Evolutionary conservation across 1,140 invertebrate genomes (phyloP), one percentile per base, ranked within the genome.

Genomic region (Acromyrmex charruanus): DNA sequence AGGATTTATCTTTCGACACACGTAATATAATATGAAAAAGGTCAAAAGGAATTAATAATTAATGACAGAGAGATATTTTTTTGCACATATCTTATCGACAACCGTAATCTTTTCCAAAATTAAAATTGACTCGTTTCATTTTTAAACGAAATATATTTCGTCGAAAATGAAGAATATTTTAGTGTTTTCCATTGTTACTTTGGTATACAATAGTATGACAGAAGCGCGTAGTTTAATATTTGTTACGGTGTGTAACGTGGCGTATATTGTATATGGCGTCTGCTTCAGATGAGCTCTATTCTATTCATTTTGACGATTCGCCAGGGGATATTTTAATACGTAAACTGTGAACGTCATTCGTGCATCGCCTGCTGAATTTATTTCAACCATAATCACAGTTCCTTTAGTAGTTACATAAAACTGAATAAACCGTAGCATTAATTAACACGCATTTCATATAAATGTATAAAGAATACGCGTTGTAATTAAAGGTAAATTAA

Each of bases 261-360:
- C 39, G 39, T 84, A 44, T 39, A 51, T 74, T 61, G 49, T 74
- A 63, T 59, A n/a, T n/a, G n/a, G n/a, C n/a, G 55, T 84, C 71
- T 84, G 55, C 39, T n/a, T 49, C 80, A 44, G 72, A 84, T 74
- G 68, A 82, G 68, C 39, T 61, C 68, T 21, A 71, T 82, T 74
- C 58, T 84, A 75, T 75, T 84, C 80, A 51, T 84, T 84, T 75
- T 74, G 80, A 84, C 31, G 44, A 84, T 75, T 49, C 80, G 71
- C 66, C 80, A 84, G 69, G 35, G 69, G 39, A 84, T 84, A 75
- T 84, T 84, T 84, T 51, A 84, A 61, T 31, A 71, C 25, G 39
- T 81, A 74, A 84, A 84, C 58, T 59, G 55, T 49, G 25, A 39
- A 12, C 69, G 39, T 25, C 80, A 84, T 84, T 49, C n/a, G 39